Conservation (phyloP, 2,888 invertebrate genomes). For the Abrostola triplasia region DNA sequence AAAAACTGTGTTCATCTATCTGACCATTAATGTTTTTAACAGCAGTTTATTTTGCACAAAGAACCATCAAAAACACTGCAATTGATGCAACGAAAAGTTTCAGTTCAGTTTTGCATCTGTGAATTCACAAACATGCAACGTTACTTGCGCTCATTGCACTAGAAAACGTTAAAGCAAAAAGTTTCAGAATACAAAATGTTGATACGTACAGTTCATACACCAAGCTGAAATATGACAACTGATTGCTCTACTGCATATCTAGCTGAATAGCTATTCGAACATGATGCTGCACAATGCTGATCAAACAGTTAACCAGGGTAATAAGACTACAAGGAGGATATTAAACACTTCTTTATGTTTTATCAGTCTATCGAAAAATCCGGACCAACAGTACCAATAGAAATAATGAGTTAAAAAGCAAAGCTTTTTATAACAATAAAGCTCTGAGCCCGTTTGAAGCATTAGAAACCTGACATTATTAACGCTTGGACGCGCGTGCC, state of each 20-base stretch:
- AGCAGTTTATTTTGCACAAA: conserved; percentile 27
- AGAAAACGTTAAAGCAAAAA: conserved; percentile 30
- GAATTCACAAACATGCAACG: conserved; percentile 44
- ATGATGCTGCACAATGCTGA: too few relatives aligned
- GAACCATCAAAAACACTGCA: conserved; percentile 34
- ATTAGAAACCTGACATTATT: too few relatives aligned
- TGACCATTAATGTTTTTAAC: background rate
- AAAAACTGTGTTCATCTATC: background rate
- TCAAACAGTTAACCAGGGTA: too few relatives aligned
- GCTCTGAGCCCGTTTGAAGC: too few relatives aligned
- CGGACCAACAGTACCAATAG: too few relatives aligned
- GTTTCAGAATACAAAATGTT: background rate
- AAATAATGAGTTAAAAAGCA: too few relatives aligned
- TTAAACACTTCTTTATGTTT: too few relatives aligned
- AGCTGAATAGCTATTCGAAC: background rate
- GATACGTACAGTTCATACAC: background rate
- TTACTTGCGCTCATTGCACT: conserved; percentile 23
- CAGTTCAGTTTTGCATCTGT: conserved; percentile 33
- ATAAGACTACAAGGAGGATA: too few relatives aligned
- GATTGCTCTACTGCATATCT: background rate
- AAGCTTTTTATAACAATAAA: too few relatives aligned
- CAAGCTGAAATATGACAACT: background rate
- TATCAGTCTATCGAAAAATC: too few relatives aligned
- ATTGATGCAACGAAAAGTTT: conserved; percentile 43
- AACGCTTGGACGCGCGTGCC: too few relatives aligned